A percentile compares a stretch with the other conserved stretches of the same genome.
Conservation (phyloP, 2,113 vertebrate species). For the Grammomys surdaster region DNA sequence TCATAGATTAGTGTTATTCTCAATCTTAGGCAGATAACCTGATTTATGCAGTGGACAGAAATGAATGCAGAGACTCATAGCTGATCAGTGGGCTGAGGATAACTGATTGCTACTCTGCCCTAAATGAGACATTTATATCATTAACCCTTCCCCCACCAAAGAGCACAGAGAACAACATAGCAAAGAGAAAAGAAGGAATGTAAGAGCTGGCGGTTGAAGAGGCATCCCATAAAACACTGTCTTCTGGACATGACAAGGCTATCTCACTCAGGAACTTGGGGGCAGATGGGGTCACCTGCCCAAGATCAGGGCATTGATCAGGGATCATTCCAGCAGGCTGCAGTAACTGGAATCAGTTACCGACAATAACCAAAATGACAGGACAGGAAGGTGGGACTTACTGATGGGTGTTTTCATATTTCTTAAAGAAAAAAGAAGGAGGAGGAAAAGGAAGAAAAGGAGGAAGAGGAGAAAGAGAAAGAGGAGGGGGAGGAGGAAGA, state of each 20-base stretch:
- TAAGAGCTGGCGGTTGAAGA: no score
- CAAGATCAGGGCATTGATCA: neutral
- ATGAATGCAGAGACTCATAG: neutral
- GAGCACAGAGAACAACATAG: neutral
- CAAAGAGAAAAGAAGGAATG: neutral
- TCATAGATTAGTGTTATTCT: no score
- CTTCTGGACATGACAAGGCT: neutral
- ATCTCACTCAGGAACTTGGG: neutral
- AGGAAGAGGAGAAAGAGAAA: neutral
- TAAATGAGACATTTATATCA: neutral
- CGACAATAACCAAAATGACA: neutral
- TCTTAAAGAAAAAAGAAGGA: constrained; percentile 2
- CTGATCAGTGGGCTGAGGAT: neutral
- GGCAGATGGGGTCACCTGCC: neutral
- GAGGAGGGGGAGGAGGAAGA: no score
- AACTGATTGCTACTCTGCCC: neutral
- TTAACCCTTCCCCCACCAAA: neutral
- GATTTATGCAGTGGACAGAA: neutral
- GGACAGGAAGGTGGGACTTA: neutral
- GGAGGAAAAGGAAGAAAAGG: no score
- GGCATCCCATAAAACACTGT: neutral
- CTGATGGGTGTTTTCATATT: neutral
- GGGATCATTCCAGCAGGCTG: neutral
- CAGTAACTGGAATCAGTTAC: neutral
- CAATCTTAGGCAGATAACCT: neutral